Base-by-base conservation (phyloP, 2,797 vertebrate genomes). In the Aplochiton taeniatus region DNA sequence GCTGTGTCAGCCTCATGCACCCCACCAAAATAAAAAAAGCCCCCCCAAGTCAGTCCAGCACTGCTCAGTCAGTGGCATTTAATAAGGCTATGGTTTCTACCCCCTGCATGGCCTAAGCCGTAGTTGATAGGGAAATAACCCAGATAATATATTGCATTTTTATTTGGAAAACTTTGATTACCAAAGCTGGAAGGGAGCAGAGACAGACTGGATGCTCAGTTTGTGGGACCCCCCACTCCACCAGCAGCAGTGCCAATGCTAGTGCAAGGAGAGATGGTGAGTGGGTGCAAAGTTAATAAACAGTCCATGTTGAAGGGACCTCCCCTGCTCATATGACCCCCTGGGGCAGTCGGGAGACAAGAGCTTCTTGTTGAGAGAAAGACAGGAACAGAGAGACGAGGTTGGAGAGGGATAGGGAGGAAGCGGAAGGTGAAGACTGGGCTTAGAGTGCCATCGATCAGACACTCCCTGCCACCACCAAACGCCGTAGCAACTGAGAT, bases 401-500 rank as follows among this genome's bases (percentile, higher is more conserved):
- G n/a, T n/a, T n/a, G n/a, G 50, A 47, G 45, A 9, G 53, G 20
- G 11, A 41, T 19, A 41, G 46, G 11, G 55, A 20, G 58, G 11
- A 51, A 18, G 18, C 11, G 8, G 43, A 19, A 11, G 47, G 47
- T 9, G 16, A 53, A 50, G 20, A 45, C 63, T 55, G 62, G 2
- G 31, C 31, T 31, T 2, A 31, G 43, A 63, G 16, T 20, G 17
- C 60, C 41, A 19, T 14, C 56, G 56, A 31, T 64, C 54, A 2
- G 31, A 55, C 57, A 54, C 68, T 11, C 58, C 63, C 74, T 66
- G 60, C 58, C 75, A 73, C 55, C 53, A 54, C 56, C 71, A 1
- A 79, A 66, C 51, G 41, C 62, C 53, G 63, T 69, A 73, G 76
- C 82, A 77, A 78, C 83, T 85, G 79, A 82, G 70, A 65, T 44